These are phyloP conservation scores for Helicoverpa zea DNA, from an alignment of 1,140 invertebrate genomes.

Conservation along the genomic window DNA sequence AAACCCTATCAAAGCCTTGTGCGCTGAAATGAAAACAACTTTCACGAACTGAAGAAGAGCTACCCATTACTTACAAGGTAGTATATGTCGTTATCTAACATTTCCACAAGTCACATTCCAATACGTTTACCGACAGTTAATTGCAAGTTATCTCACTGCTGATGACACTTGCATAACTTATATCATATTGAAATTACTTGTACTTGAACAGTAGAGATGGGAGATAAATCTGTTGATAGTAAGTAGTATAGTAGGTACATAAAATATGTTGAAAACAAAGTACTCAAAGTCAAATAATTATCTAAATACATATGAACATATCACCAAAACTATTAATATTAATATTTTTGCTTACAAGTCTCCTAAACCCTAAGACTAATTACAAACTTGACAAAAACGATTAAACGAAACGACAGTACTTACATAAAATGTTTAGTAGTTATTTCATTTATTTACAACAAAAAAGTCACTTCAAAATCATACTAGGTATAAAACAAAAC, in stretches of 20 bases:
- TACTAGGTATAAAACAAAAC: not conserved
- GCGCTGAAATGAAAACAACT: not conserved
- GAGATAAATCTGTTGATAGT: no score
- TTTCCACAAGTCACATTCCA: not conserved
- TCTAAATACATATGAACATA: no score
- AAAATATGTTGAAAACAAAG: no score
- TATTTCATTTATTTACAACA: not conserved
- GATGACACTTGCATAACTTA: conserved; percentile 11
- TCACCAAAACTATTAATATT: no score
- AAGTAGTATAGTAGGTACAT: no score
- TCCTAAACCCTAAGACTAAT: no score
- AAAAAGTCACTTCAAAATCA: not conserved
- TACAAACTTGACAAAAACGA: no score
- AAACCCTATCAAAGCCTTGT: not conserved
- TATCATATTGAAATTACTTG: not conserved
- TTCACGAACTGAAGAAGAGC: not conserved
- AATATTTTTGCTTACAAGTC: no score
- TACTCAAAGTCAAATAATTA: no score
- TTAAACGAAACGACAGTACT: no score
- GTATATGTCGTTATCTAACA: conserved; percentile 4
- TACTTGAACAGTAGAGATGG: not conserved
- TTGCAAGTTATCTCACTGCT: conserved; percentile 36
- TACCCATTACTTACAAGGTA: not conserved
- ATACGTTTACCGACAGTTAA: not conserved
- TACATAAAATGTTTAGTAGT: no score